These are phyloP conservation scores for Melieria omissa DNA, from an alignment of 2,888 invertebrate genomes.

Conservation along the genomic window DNA sequence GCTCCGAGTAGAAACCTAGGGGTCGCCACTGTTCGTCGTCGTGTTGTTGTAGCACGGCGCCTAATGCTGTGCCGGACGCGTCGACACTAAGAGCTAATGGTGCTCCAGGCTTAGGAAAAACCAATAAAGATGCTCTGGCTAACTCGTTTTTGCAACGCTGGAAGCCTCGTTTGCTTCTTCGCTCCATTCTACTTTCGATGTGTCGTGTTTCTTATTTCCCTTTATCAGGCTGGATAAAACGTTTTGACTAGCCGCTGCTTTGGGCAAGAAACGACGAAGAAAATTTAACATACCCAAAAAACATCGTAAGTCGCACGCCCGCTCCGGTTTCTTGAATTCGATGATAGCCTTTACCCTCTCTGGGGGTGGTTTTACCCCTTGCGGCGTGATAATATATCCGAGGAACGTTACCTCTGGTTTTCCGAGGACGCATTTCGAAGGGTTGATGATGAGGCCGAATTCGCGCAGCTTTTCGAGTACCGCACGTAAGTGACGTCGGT, in stretches of 20 bases:
- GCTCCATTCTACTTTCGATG: conserved; percentile 30
- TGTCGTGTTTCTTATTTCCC: conserved; percentile 40
- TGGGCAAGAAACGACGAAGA: conserved; percentile 25
- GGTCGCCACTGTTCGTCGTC: conserved; percentile 10
- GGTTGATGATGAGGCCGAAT: neutral
- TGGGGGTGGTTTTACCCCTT: conserved; percentile 34
- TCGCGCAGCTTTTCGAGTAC: conserved; percentile 3
- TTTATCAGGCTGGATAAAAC: neutral
- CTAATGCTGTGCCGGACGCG: conserved; percentile 17
- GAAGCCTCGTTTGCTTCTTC: conserved; percentile 10
- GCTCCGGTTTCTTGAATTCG: conserved; percentile 40
- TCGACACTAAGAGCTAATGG: conserved; percentile 23
- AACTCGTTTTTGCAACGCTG: neutral
- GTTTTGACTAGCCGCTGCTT: conserved; percentile 30
- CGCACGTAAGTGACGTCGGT: neutral
- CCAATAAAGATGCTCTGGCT: conserved; percentile 1
- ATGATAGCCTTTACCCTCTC: conserved; percentile 38
- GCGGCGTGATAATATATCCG: conserved; percentile 32
- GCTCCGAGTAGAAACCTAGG: conserved; percentile 1
- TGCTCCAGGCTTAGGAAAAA: conserved; percentile 6
- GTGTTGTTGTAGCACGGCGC: conserved; percentile 29
- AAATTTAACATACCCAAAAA: neutral
- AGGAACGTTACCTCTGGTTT: conserved; percentile 37
- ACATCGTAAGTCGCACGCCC: neutral
- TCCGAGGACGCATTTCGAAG: conserved; percentile 23